Percentiles rank a stretch among this genome's conserved stretches.
phyloP scores from a whole-genome alignment of 2,113 vertebrate species.

The Microtus pennsylvanicus region DNA sequence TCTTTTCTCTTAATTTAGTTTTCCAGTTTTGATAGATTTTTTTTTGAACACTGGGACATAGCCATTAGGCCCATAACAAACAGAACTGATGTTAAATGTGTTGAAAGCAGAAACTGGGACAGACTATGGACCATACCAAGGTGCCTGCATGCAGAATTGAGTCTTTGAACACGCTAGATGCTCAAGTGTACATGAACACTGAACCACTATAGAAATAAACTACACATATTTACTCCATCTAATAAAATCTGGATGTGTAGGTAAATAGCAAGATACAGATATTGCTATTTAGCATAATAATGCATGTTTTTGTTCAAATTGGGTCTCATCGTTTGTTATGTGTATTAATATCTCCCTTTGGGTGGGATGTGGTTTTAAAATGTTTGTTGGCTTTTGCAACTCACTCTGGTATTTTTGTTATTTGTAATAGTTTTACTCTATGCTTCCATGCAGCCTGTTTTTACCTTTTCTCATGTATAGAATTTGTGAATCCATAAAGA shows the following conservation, averaged over 20 bases:
- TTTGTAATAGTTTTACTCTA: neutral
- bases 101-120: neutral
- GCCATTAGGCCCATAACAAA: neutral
- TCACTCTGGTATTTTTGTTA: neutral
- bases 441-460: neutral
- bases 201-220: neutral
- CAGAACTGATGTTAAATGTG: neutral
- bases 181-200: neutral
- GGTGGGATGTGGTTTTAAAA: neutral
- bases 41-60: neutral
- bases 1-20: constrained; percentile 25
- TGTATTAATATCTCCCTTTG: neutral
- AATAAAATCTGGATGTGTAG: neutral
- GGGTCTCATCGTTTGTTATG: neutral
- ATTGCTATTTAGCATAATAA: neutral
- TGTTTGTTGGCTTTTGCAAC: neutral
- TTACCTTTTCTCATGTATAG: neutral
- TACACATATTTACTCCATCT: too few relatives aligned
- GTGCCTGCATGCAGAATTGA: neutral
- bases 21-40: neutral
- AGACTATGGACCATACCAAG: neutral
- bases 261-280: neutral
- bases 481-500: neutral
- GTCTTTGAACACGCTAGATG: neutral
- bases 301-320: constrained; percentile 1